Evolutionary conservation across 2,113 vertebrate genomes (phyloP).

Genomic region (Turdus rufiventris): DNA sequence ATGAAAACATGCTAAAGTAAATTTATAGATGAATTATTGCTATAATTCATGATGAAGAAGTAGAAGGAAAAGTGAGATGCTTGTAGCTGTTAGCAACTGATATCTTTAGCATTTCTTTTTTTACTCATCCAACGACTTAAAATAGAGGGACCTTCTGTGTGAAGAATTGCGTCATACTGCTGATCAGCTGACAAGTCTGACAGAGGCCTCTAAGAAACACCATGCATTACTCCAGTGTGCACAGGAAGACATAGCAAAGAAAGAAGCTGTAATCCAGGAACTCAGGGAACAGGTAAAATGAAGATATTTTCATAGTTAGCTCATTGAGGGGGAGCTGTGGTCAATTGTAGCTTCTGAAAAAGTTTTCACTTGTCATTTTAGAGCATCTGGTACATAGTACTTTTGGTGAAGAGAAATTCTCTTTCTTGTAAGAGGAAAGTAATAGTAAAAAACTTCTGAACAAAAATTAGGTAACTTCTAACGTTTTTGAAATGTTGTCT

Average conservation of each 20-base stretch:
- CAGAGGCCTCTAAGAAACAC: conserved; percentile 85
- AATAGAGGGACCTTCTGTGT: conserved; percentile 86
- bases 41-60: not conserved
- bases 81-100: not conserved
- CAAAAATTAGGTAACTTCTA: not conserved
- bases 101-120: not conserved
- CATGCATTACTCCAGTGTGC: conserved; percentile 76
- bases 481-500: not conserved
- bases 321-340: not conserved
- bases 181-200: conserved; percentile 86
- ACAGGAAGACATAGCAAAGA: conserved; percentile 77
- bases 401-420: not conserved
- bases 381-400: not conserved
- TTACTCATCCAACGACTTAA: not conserved
- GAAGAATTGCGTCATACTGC: conserved; percentile 85
- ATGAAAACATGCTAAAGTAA: not conserved
- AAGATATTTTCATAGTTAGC: not conserved
- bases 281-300: conserved; percentile 80
- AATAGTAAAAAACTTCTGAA: not conserved
- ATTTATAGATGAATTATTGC: not conserved
- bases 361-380: not conserved
- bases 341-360: not conserved
- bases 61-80: not conserved
- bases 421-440: not conserved
- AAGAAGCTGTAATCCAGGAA: conserved; percentile 77